Evolutionary conservation across 1,140 invertebrate genomes (phyloP).

Genomic region (Scaptomyza graminum): DNA sequence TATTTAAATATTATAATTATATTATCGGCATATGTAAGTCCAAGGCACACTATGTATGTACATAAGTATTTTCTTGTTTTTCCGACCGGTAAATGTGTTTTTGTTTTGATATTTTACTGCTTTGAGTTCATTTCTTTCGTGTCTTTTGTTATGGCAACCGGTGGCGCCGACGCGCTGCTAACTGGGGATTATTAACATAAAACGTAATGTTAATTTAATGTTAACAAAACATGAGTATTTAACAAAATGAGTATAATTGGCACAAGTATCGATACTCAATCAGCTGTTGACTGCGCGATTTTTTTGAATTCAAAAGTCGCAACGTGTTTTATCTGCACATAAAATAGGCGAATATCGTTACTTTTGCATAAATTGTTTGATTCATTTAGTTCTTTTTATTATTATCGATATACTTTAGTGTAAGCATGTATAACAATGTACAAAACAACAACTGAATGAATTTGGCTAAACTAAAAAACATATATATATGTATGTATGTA

Average conservation of each 20-base stretch:
- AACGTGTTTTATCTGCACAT: conserved; percentile 1
- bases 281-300: background rate
- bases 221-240: background rate
- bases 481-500: conserved; percentile 21
- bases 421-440: conserved; percentile 80
- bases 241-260: conserved; percentile 1
- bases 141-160: conserved; percentile 44
- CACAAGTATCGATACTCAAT: background rate
- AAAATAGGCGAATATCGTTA: background rate
- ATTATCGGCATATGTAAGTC: conserved; percentile 43
- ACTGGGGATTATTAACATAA: background rate
- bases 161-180: conserved; percentile 42
- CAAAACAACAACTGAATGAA: conserved; percentile 78
- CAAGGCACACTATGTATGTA: conserved; percentile 36
- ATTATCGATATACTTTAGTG: conserved; percentile 43
- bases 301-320: background rate
- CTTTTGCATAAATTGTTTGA: conserved; percentile 57
- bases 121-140: conserved; percentile 15
- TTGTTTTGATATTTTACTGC: conserved; percentile 2
- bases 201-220: conserved; percentile 25
- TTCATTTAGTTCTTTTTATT: conserved; percentile 32
- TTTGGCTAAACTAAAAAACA: conserved; percentile 75
- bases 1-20: conserved; percentile 67
- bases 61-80: conserved; percentile 1
- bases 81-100: background rate